phyloP scores from a whole-genome alignment of 2,797 vertebrate species.

The Syngnathus rostellatus region DNA sequence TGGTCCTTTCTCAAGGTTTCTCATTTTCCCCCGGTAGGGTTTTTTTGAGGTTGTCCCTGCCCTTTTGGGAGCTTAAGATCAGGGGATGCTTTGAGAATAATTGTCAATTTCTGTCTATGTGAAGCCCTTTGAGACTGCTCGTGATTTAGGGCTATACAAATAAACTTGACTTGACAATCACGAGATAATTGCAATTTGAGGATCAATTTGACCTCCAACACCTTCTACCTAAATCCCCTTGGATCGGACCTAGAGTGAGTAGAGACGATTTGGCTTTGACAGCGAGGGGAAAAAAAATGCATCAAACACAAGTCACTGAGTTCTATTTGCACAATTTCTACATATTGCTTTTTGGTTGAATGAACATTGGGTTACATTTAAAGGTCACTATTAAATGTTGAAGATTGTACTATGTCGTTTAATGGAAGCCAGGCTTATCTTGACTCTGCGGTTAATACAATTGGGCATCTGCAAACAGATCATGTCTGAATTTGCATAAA shows the following conservation, averaged over 20 bases:
- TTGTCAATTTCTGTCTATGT: no score
- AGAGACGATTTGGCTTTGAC: not conserved
- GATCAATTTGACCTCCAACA: not conserved
- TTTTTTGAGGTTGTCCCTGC: no score
- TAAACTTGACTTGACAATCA: no score
- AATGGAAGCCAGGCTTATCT: not conserved
- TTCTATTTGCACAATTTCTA: not conserved
- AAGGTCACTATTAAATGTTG: constrained; percentile 1
- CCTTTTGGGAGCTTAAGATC: no score
- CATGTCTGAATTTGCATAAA: not conserved
- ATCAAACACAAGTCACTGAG: no score
- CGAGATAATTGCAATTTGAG: constrained; percentile 1
- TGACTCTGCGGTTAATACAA: not conserved
- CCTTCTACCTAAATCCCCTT: not conserved
- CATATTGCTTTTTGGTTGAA: not conserved
- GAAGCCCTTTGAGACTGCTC: no score
- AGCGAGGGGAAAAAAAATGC: not conserved
- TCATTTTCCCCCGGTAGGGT: no score
- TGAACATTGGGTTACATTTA: not conserved
- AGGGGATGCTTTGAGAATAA: no score
- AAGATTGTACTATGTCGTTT: not conserved
- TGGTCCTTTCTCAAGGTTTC: no score
- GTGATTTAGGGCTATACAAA: no score
- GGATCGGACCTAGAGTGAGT: not conserved
- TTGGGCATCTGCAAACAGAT: not conserved